Conservation (phyloP, 2,888 invertebrate species). For the Thalpophila matura region DNA sequence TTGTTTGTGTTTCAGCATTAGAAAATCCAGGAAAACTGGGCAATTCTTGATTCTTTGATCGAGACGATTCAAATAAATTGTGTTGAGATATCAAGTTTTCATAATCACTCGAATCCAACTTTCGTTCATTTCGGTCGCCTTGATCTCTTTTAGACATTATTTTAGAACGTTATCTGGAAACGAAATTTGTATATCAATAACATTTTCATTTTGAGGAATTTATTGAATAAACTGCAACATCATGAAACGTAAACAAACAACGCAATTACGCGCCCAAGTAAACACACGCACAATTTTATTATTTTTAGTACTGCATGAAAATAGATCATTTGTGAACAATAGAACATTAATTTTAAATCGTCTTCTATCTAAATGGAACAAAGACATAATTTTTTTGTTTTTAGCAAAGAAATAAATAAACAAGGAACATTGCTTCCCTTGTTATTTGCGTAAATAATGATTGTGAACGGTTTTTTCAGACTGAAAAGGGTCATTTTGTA, state of each 20-base stretch:
- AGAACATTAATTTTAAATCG: not conserved
- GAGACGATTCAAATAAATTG: constrained; percentile 86
- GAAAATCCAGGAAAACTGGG: constrained; percentile 89
- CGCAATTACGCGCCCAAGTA: constrained; percentile 83
- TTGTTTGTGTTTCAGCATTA: constrained; percentile 89
- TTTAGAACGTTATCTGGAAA: constrained; percentile 66
- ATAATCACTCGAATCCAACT: constrained; percentile 87
- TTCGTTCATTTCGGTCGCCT: constrained; percentile 86
- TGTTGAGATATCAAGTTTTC: constrained; percentile 88
- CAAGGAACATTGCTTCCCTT: constrained; percentile 63
- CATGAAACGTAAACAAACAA: constrained; percentile 85
- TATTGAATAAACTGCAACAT: constrained; percentile 63
- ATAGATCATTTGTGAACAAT: not conserved
- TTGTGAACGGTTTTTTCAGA: constrained; percentile 39
- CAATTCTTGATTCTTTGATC: constrained; percentile 85
- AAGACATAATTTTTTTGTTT: constrained; percentile 28
- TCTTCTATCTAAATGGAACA: not conserved
- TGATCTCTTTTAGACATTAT: constrained; percentile 89
- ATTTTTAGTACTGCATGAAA: not conserved
- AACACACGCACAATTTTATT: constrained; percentile 47
- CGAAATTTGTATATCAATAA: constrained; percentile 37
- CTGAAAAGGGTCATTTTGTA: constrained; percentile 32
- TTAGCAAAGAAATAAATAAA: constrained; percentile 69
- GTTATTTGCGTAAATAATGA: constrained; percentile 46
- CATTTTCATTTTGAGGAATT: constrained; percentile 16